phyloP scores from a whole-genome alignment of 1,140 invertebrate species.

The Hylaeus anthracinus region DNA sequence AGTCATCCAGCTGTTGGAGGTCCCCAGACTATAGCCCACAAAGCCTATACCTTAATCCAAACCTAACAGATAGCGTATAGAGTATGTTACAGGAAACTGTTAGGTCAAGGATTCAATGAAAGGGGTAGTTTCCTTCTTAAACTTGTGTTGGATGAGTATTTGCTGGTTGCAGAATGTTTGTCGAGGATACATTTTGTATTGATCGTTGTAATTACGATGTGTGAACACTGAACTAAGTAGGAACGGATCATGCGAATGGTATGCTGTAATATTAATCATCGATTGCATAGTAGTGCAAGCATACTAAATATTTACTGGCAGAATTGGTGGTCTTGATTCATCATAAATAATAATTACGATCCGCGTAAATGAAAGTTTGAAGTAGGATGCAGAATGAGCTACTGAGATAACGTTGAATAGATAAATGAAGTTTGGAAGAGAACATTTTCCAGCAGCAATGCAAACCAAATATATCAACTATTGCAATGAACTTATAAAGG shows the following conservation, averaged over 20 bases:
- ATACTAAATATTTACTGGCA: conserved; percentile 16
- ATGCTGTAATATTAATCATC: conserved; percentile 28
- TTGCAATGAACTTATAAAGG: not conserved
- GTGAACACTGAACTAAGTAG: conserved; percentile 38
- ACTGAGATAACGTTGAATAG: not conserved
- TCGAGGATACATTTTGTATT: not conserved
- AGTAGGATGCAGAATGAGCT: not conserved
- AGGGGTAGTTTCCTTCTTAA: no score
- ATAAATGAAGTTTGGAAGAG: not conserved
- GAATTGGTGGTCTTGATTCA: conserved; percentile 14
- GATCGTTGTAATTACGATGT: not conserved
- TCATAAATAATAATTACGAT: conserved; percentile 8
- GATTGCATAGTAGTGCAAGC: conserved; percentile 20
- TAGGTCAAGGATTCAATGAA: no score
- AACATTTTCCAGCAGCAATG: not conserved
- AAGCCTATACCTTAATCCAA: no score
- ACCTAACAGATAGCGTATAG: no score
- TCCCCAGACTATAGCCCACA: no score
- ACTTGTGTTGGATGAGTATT: not conserved
- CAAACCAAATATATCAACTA: not conserved
- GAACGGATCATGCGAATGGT: conserved; percentile 44
- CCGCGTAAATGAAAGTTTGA: not conserved
- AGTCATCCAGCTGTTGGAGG: no score
- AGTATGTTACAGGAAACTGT: no score
- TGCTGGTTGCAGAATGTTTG: not conserved